Evolutionary conservation across 2,797 vertebrate species (phyloP), one percentile per base, ranked within the genome.

Genomic region (Helarctos malayanus): DNA sequence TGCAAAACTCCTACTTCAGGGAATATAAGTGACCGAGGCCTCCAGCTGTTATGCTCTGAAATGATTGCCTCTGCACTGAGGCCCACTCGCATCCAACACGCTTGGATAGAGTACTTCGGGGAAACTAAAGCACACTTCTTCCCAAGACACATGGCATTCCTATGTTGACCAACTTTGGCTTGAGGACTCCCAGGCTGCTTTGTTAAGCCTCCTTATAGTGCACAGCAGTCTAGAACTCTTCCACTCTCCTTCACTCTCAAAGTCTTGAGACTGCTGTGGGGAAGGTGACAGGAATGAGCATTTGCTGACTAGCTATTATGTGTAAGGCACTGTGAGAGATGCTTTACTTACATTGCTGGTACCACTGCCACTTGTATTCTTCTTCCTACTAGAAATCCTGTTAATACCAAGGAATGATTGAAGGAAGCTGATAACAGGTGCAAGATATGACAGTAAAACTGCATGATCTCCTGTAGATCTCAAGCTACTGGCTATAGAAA

Each of bases 311-410:
- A 89, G 29, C 15, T 49, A 41, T 27, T 85, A 57, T 7, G 23
- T 45, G 29, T 16, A 82, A n/a, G 52, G 69, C 35, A 82, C 25
- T 79, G 21, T 73, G 45, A 89, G 19, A 89, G n/a, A 19, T 47
- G 18, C 19, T 86, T 81, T 75, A n/a, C 14, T 68, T 68, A 83
- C 27, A 89, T 0, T 56, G 32, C 6, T 87, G 47, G 32, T n/a
- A 81, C 13, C 38, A 91, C 19, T 87, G 27, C 32, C 75, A 75
- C 65, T 2, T 94, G 12, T 65, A 80, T 23, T 84, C 11, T 92
- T 65, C 47, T 95, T 80, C 45, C 57, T 68, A 45, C 84, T 80
- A 95, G 49, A 90, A 90, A 90, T 75, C 12, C 29, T 85, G 13
- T 45, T 90, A 78, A 88, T 57, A 85, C 15, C 19, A 91, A 94